A percentile compares a stretch with the other conserved stretches of the same genome.
Evolutionary conservation across 2,797 vertebrate species (phyloP).

Genomic region (Thalassophryne amazonica): DNA sequence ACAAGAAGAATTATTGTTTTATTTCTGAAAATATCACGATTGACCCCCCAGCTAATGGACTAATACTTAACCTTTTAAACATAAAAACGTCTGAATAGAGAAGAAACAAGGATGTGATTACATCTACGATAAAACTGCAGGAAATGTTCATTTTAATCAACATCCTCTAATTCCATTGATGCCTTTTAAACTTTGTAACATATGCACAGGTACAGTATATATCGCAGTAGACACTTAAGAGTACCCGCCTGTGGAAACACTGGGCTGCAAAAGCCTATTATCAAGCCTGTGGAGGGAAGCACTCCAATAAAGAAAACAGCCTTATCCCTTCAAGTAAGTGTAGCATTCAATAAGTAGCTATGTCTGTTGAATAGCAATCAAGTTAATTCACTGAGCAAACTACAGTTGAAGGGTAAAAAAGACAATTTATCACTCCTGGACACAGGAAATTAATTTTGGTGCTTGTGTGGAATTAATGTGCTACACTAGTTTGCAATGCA

Average conservation of each 20-base stretch:
- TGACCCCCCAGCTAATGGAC: too few species aligned
- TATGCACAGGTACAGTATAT: too few species aligned
- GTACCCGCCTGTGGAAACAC: slow-evolving; percentile 19
- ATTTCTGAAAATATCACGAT: too few species aligned
- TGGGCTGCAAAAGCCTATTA: slow-evolving; percentile 39
- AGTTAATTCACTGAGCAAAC: slow-evolving; percentile 57
- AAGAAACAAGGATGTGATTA: too few species aligned
- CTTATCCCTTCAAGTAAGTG: slow-evolving; percentile 66
- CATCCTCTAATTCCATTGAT: too few species aligned
- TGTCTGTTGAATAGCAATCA: slow-evolving; percentile 64
- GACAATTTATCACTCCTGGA: slow-evolving; percentile 60
- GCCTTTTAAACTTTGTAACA: too few species aligned
- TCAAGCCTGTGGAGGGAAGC: slow-evolving; percentile 29
- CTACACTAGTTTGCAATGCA: slow-evolving; percentile 39
- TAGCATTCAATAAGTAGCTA: slow-evolving; percentile 61
- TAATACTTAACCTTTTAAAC: too few species aligned
- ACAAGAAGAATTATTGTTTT: too few species aligned
- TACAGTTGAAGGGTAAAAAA: slow-evolving; percentile 68
- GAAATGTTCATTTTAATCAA: too few species aligned
- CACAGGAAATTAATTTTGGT: slow-evolving; percentile 58
- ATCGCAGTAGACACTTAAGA: slow-evolving; percentile 21
- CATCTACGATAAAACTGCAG: too few species aligned
- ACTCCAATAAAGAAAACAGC: slow-evolving; percentile 57
- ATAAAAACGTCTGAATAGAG: too few species aligned
- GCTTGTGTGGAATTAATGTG: slow-evolving; percentile 60